phyloP scores from a whole-genome alignment of 2,113 vertebrate genomes.

The Siphamia tubifer region DNA sequence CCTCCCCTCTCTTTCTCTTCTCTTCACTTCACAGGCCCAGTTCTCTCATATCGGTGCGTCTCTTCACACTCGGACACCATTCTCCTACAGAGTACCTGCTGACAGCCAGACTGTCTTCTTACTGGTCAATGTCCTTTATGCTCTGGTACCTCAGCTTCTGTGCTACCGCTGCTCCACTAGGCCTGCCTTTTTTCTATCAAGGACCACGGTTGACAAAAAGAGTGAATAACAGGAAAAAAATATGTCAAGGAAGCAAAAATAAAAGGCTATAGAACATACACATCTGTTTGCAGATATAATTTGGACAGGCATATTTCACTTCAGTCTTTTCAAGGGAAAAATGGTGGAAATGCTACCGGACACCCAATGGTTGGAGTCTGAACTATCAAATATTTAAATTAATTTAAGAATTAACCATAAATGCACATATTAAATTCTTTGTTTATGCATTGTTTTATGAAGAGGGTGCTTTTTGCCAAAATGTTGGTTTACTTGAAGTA shows the following conservation, averaged over 20 bases:
- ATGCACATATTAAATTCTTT: too few species aligned
- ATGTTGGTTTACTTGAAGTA: too few species aligned
- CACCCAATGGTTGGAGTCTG: not conserved
- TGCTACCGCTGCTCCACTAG: slow-evolving; percentile 88
- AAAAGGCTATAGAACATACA: not conserved
- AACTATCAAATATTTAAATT: not conserved
- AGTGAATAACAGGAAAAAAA: slow-evolving; percentile 39
- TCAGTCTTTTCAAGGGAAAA: not conserved
- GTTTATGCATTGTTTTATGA: too few species aligned
- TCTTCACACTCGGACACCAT: slow-evolving; percentile 93
- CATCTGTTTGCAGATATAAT: slow-evolving; percentile 11
- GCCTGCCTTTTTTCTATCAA: slow-evolving; percentile 87
- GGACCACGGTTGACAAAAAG: slow-evolving; percentile 65
- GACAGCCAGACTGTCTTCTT: slow-evolving; percentile 85
- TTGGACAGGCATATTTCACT: not conserved
- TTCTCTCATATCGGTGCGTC: slow-evolving; percentile 93
- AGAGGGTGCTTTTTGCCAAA: too few species aligned
- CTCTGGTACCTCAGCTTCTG: slow-evolving; percentile 88
- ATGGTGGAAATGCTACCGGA: not conserved
- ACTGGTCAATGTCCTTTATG: slow-evolving; percentile 85
- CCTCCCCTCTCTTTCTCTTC: slow-evolving; percentile 8
- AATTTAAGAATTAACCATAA: too few species aligned
- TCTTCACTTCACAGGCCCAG: slow-evolving; percentile 82
- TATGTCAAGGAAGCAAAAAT: slow-evolving; percentile 4
- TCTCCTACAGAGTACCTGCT: slow-evolving; percentile 90